Conservation (phyloP, 2,113 vertebrate species). For the Chloebia gouldiae region DNA sequence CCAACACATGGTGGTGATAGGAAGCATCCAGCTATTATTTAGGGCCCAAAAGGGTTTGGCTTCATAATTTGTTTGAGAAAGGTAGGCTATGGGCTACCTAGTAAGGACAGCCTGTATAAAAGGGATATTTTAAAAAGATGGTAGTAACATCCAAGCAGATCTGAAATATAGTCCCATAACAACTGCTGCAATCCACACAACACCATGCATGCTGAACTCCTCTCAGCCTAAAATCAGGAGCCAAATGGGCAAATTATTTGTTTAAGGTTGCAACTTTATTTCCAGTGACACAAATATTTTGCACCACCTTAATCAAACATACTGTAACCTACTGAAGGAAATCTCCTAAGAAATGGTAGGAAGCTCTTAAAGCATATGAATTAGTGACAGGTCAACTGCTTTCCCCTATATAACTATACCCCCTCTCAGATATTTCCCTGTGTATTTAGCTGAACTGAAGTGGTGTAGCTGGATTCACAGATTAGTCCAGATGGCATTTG, state of each 20-base stretch:
- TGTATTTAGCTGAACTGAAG: background rate
- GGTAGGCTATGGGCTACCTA: background rate
- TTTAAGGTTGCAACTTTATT: background rate
- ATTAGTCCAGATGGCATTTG: background rate
- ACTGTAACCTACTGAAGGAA: background rate
- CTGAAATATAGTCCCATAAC: background rate
- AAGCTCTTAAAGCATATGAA: background rate
- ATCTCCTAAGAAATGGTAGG: background rate
- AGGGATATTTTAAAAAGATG: background rate
- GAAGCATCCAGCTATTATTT: background rate
- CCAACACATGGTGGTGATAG: background rate
- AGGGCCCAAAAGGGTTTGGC: background rate
- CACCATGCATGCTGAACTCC: fast-evolving
- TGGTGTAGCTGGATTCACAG: background rate
- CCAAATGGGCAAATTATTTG: background rate
- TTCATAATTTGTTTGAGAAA: background rate
- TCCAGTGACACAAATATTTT: background rate
- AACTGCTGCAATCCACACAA: background rate
- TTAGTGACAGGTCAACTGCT: background rate
- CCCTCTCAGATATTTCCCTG: background rate
- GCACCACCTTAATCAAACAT: background rate
- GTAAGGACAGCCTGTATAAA: background rate
- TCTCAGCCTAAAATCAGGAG: background rate
- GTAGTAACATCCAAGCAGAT: background rate
- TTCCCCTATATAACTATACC: background rate